Evolutionary conservation across 1,140 invertebrate genomes (phyloP), one percentile per base, ranked within the genome.

Genomic region (Magallana gigas): DNA sequence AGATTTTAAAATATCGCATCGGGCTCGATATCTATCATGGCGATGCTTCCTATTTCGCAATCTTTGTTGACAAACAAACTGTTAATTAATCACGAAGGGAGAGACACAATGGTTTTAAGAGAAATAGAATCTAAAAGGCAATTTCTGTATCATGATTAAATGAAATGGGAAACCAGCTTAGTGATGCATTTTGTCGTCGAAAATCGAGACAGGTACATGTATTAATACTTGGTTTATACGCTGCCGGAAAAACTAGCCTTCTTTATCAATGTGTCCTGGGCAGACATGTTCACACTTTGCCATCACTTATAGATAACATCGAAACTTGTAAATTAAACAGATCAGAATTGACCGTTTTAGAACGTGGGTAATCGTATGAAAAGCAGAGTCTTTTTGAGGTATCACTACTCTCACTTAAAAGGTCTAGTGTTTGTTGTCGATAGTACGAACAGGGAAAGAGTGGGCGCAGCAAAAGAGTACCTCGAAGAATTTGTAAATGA

Each of bases 221-320:
- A 8, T 59, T 87, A 18, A 48, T 87, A n/a, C 62, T 68, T 9
- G 98, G 98, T 62, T 95, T 99, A 84, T 98, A 99, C 96, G 98
- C 98, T 85, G 98, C 98, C 92, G 98, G 98, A 92, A 99, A 99
- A 96, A 99, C 98, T 7, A 99, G 98, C 85, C 99, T 99, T 95
- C 96, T 99, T 84, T 99, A 99, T 94, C 99, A 99, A 95, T 95
- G 99, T 85, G 99, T 99, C 95, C 95, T 99, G 80, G 98, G 98
- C 85, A 98, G 99, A 96, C 98, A 99, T 92, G 98, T 99, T 8
- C 99, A 98, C 18, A 99, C 98, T 12, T 99, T 99, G 95, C 98
- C 98, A 58, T 99, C 98, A 2, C 99, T 99, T 93, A 98, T 96
- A 36, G 98, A 98, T 95, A 98, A 98, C 96, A 97, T 98, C 92